These are phyloP conservation scores for Tenebrio molitor DNA, from an alignment of 1,140 invertebrate genomes.

Conservation along the genomic window DNA sequence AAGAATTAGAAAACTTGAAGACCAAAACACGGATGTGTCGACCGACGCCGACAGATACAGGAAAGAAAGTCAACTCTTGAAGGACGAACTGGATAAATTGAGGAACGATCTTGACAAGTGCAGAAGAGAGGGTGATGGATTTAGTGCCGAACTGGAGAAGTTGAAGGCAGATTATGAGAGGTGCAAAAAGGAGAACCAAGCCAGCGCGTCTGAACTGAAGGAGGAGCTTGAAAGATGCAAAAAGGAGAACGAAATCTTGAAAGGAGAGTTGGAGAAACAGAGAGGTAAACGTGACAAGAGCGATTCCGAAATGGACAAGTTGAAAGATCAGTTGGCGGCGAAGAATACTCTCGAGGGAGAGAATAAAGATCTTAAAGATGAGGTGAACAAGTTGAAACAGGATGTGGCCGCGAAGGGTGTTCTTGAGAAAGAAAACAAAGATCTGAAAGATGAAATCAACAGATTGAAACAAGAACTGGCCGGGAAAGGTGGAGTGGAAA, in stretches of 20 bases:
- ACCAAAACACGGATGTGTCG: constrained; percentile 3
- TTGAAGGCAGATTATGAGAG: background rate
- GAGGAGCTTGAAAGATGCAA: background rate
- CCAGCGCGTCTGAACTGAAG: background rate
- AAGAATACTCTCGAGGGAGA: background rate
- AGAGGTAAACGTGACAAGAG: background rate
- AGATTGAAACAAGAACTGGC: constrained; percentile 46
- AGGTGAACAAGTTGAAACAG: constrained; percentile 26
- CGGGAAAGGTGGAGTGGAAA: constrained; percentile 38
- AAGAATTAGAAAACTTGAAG: constrained; percentile 45
- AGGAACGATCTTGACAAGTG: constrained; percentile 1
- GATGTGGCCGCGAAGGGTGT: constrained; percentile 22
- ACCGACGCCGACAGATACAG: background rate
- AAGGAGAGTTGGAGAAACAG: background rate
- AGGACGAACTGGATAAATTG: constrained; percentile 7
- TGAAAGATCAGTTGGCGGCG: constrained; percentile 29
- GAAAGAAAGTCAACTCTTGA: background rate
- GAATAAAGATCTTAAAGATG: constrained; percentile 14
- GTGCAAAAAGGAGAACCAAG: too few species aligned
- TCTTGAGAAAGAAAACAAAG: constrained; percentile 15
- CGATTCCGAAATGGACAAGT: constrained; percentile 14
- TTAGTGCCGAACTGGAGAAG: background rate
- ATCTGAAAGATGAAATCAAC: constrained; percentile 35
- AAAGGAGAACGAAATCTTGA: background rate
- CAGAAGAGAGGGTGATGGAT: background rate